Evolutionary conservation across 2,113 vertebrate species (phyloP), one percentile per base, ranked within the genome.

Genomic region (Entosphenus tridentatus): DNA sequence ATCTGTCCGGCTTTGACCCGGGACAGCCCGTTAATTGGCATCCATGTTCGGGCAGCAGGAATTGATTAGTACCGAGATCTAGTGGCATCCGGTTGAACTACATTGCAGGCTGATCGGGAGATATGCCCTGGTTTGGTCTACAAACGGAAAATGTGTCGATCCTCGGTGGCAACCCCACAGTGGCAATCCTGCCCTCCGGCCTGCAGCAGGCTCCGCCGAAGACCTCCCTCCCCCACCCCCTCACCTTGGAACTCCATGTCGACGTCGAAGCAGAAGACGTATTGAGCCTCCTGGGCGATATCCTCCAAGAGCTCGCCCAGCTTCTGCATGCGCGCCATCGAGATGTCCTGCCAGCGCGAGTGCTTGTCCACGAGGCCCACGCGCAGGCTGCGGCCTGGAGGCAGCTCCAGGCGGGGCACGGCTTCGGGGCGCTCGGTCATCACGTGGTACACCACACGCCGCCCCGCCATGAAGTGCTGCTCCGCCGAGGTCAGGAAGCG

Each of bases 291-390:
- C 68, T 74, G 75, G 16, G 75, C 76, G 71, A 84, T 78, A 9
- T 72, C 72, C 39, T 77, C 73, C 3, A 83, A 80, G 57, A 73
- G 57, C 1, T 74, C 71, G 1, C 78, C 74, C 68, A 84, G 77
- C 0, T 70, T n/a, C 72, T 72, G 76, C 83, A 85, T 85, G 59
- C 81, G 78, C 75, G 71, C 78, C 85, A 84, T 83, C 1, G 82
- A 82, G 57, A 85, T 72, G 56, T 86, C 82, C 75, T 85, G 85
- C 83, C 84, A 84, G 67, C 82, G 77, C 13, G 6, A 70, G 70
- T 77, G 68, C 16, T 14, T 73, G 6, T 12, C 14, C 21, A 84
- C 81, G 8, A 10, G 16, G 67, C 81, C 17, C 1, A 78, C 73
- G 56, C 67, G 72, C 13, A 85, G 17, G 13, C 2, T 62, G 54